Evolutionary conservation across 2,113 vertebrate genomes (phyloP), one percentile per base, ranked within the genome.

Genomic region (Pangasianodon gigas): DNA sequence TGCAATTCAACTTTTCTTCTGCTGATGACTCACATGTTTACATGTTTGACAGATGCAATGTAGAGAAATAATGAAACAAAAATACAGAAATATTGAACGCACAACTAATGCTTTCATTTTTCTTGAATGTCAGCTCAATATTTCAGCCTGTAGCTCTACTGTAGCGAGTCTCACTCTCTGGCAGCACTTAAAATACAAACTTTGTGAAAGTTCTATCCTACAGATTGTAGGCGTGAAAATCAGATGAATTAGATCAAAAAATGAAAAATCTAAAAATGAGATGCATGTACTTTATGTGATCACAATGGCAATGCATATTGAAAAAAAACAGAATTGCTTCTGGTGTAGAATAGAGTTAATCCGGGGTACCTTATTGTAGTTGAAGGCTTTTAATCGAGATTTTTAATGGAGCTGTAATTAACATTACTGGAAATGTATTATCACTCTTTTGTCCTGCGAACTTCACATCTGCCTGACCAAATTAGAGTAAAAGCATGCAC

Each of bases 41-140:
- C 82, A 60, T 84, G 16, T 44, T 44, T 58, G 82, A 84, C 32
- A 62, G 82, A 41, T 84, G 82, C 37, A 62, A 44, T 62, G 44
- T 60, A 84, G 37, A 60, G 21, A 46, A 84, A 62, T 60, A 44
- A 62, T 84, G 32, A 41, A 84, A 60, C 8, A 41, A 8, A n/a
- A 54, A 32, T 32, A 54, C 29, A 32, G n/a, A 41, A 60, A 44
- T 84, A 84, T 58, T 84, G 54, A 84, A 84, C 21, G n/a, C 56
- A 62, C 51, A 56, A 9, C 32, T 44, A 84, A 84, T 46, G 82
- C 56, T 62, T 46, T 84, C 24, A 84, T 84, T 44, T 62, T 46
- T 29, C 37, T 56, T 62, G 82, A 60, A 84, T 84, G 56, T 84
- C 82, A 62, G 37, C 56, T 62, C 82, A 62, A 84, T 84, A 62